These are phyloP conservation scores for Equus przewalskii DNA, from an alignment of 2,113 vertebrate genomes.

Conservation along the genomic window DNA sequence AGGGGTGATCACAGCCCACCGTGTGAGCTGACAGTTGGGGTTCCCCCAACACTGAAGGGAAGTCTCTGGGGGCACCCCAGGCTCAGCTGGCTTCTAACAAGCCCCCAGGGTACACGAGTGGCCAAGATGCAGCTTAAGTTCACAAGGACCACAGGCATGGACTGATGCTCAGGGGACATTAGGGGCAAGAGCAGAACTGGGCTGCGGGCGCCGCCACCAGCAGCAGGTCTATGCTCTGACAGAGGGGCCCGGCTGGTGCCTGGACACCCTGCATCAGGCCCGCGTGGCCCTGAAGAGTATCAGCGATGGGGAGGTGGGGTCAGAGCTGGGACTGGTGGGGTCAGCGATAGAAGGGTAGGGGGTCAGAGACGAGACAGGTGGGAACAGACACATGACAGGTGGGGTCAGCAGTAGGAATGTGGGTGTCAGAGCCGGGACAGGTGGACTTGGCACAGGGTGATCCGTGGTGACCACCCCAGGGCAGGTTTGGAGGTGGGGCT, in stretches of 20 bases:
- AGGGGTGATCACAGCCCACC: neutral
- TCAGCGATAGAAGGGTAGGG: neutral
- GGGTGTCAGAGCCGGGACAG: no score
- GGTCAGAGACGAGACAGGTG: neutral
- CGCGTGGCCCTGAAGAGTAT: no score
- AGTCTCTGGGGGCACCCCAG: neutral
- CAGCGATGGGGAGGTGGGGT: neutral
- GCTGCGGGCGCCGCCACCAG: no score
- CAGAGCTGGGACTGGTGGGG: neutral
- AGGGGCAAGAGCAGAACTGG: no score
- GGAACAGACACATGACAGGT: neutral
- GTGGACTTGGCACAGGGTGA: no score
- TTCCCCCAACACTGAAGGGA: neutral
- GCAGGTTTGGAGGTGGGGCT: no score
- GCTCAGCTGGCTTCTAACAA: rapidly evolving
- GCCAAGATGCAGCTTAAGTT: neutral
- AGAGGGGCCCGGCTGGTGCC: neutral
- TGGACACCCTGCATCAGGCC: neutral
- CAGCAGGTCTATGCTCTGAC: neutral
- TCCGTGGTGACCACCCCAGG: no score
- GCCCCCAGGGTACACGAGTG: neutral
- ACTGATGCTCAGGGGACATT: no score
- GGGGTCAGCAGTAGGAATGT: neutral
- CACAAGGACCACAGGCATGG: no score
- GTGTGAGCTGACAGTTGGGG: no score